These are phyloP conservation scores for Knipowitschia caucasica DNA, from an alignment of 2,797 vertebrate genomes.

Conservation along the genomic window DNA sequence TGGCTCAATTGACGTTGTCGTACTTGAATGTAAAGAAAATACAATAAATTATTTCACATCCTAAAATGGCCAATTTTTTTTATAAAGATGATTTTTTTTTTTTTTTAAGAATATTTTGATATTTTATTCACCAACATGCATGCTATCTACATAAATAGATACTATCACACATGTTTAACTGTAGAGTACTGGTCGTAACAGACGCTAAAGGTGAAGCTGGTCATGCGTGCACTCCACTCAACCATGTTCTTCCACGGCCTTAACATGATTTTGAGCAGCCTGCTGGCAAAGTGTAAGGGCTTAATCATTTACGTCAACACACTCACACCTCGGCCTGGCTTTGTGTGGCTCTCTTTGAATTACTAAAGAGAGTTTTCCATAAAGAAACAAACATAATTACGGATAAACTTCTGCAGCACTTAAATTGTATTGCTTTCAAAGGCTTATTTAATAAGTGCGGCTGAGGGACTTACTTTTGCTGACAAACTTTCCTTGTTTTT, in stretches of 20 bases:
- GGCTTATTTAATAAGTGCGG: conserved; percentile 25
- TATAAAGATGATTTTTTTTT: too few relatives aligned
- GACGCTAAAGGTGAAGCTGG: conserved; percentile 37
- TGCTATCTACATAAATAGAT: too few relatives aligned
- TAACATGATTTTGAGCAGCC: conserved; percentile 10
- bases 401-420: conserved; percentile 2
- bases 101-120: too few relatives aligned
- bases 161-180: too few relatives aligned
- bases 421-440: conserved; percentile 12
- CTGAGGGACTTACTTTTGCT: conserved; percentile 24
- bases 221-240: conserved; percentile 38
- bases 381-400: conserved; percentile 14
- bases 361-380: conserved; percentile 10
- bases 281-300: conserved; percentile 6
- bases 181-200: conserved; percentile 27
- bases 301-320: conserved; percentile 2
- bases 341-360: conserved; percentile 8
- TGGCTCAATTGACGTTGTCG: too few relatives aligned
- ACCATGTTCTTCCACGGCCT: conserved; percentile 25
- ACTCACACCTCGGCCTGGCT: conserved; percentile 7
- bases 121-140: too few relatives aligned
- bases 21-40: too few relatives aligned
- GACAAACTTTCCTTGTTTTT: conserved; percentile 47
- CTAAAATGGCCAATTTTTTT: too few relatives aligned
- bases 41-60: too few relatives aligned